Conservation (phyloP, 37 sponge, comb jelly and placozoan genomes). For the Mnemiopsis leidyi region DNA sequence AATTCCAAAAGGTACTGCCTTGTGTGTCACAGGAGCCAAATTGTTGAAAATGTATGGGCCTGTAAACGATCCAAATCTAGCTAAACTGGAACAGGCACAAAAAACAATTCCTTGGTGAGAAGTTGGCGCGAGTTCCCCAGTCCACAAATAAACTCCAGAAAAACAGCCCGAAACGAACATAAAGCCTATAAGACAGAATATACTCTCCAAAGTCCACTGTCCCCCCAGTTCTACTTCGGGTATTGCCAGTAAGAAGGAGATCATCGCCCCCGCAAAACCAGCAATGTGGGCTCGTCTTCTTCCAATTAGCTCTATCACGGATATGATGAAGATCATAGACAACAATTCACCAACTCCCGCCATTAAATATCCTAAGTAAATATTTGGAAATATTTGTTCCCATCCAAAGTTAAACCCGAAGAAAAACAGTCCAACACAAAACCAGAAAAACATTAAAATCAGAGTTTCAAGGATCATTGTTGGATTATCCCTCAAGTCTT, state of each 20-base stretch:
- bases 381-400: background rate
- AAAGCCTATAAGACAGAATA: background rate
- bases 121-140: slow-evolving; percentile 43
- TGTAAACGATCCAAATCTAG: background rate
- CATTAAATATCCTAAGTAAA: background rate
- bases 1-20: background rate
- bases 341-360: slow-evolving; percentile 22
- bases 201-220: background rate
- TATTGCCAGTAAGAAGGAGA: background rate
- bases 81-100: background rate
- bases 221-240: background rate
- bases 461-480: background rate
- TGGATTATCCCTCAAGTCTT: slow-evolving; percentile 2
- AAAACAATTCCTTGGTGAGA: slow-evolving; percentile 30
- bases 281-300: background rate
- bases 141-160: slow-evolving; percentile 35
- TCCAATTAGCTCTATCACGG: background rate
- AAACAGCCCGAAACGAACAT: slow-evolving; percentile 30
- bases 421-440: background rate
- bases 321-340: background rate
- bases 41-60: slow-evolving; percentile 43
- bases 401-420: slow-evolving; percentile 54
- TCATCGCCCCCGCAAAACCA: background rate
- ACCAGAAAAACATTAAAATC: slow-evolving; percentile 29
- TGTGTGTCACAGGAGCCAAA: background rate